Evolutionary conservation across 2,888 invertebrate species (phyloP).

Genomic region (Nomada fucata): DNA sequence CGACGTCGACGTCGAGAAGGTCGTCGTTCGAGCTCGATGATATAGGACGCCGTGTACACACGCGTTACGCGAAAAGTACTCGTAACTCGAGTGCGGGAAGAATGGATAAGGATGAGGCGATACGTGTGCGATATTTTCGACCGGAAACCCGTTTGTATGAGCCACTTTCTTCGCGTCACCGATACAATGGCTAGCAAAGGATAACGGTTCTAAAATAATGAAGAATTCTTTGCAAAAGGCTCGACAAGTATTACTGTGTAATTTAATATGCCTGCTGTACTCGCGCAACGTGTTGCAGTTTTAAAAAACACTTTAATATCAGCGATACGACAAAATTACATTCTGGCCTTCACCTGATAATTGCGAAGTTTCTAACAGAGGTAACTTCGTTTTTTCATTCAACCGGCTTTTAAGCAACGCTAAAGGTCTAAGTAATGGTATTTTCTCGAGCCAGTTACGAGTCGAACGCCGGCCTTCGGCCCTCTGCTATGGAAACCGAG

Average conservation of each 20-base stretch:
- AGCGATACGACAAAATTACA: no score
- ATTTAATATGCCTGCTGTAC: no score
- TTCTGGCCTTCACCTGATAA: slow-evolving; percentile 7
- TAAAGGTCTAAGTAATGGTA: slow-evolving; percentile 8
- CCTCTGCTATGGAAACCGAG: neutral
- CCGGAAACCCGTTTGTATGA: neutral
- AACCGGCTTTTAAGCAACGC: slow-evolving; percentile 18
- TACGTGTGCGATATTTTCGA: slow-evolving; percentile 25
- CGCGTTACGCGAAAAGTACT: slow-evolving; percentile 37
- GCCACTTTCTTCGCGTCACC: no score
- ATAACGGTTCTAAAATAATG: no score
- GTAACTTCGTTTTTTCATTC: slow-evolving; percentile 34
- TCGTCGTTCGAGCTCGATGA: slow-evolving; percentile 4
- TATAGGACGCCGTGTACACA: slow-evolving; percentile 18
- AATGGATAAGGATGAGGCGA: slow-evolving; percentile 46
- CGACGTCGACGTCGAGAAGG: slow-evolving; percentile 39
- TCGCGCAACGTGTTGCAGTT: no score
- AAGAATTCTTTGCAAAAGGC: no score
- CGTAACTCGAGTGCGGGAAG: slow-evolving; percentile 43
- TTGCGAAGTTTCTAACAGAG: neutral
- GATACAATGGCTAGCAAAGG: no score
- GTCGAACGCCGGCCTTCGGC: neutral
- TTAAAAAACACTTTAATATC: no score
- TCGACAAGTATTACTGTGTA: no score
- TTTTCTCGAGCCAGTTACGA: slow-evolving; percentile 5